Base-by-base conservation (phyloP, 2,888 invertebrate genomes). In the Linnaemya vulpina region DNA sequence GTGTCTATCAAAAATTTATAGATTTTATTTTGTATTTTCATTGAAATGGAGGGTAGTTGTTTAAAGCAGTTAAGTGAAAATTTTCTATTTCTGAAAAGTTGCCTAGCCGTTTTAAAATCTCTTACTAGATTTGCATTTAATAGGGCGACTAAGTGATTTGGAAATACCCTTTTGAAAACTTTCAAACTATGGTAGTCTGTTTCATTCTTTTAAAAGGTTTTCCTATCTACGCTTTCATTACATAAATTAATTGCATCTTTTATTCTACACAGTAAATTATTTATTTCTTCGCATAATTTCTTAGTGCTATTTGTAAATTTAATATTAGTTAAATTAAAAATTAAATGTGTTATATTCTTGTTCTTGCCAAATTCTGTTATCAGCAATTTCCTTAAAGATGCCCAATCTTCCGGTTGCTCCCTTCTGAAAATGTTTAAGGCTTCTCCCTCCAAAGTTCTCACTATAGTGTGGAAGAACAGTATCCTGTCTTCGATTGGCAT, bases 331-430 rank as follows among this genome's bases (percentile, higher is more conserved):
- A 65, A 11, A 25, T 9, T 25, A 10, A 46, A 46, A 46, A 46
- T 46, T 25, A 65, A 17, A 25, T 22, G 38, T 15, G 55, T 9
- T 8, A 70, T 70, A 0, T 38, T 53, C 35, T 40, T 20, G 7
- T 70, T 53, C 22, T 70, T 40, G 40, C 55, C 53, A 15, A 22
- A 70, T 38, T 70, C 70, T 9, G 5, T 10, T 53, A 70, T 55
- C 11, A 70, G n/a, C 1, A 70, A 53, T 25, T 20, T 17, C 55
- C 38, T 53, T 13, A 55, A 5, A 15, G 53, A 8, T 17, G 15
- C 9, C n/a, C 70, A 70, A 20, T 53, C n/a, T 8, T 53, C 55
- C 15, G 55, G 70, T 40, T 70, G 70, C 38, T 70, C 70, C 20
- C 55, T 20, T 55, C 55, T 55, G 5, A 40, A 11, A 8, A 49